phyloP scores from a whole-genome alignment of 2,888 invertebrate species.

The Tethea ocularis region DNA sequence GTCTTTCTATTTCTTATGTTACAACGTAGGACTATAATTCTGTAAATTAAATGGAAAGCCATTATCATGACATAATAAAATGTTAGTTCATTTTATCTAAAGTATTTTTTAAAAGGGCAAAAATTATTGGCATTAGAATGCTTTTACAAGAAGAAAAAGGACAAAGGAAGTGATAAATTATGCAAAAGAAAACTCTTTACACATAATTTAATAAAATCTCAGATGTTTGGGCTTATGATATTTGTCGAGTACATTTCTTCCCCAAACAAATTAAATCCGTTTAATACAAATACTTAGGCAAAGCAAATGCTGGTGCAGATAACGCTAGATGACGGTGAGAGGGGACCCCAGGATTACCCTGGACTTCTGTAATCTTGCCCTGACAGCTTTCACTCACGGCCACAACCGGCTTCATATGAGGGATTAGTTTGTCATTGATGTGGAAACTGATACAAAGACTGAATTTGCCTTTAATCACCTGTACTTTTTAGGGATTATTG shows the following conservation, averaged over 20 bases:
- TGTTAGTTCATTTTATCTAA: not conserved
- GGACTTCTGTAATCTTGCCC: constrained; percentile 54
- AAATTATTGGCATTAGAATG: not conserved
- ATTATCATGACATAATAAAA: not conserved
- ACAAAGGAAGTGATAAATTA: no score
- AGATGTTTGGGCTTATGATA: no score
- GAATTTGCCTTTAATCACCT: constrained; percentile 54
- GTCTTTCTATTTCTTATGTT: constrained; percentile 25
- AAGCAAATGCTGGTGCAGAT: constrained; percentile 25
- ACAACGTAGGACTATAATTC: constrained; percentile 13
- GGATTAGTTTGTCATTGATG: constrained; percentile 67
- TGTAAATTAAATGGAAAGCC: constrained; percentile 4
- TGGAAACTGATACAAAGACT: constrained; percentile 62
- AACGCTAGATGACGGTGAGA: constrained; percentile 14
- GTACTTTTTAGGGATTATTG: constrained; percentile 46
- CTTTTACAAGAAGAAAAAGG: no score
- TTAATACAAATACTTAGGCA: not conserved
- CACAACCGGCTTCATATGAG: constrained; percentile 46
- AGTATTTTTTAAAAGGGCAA: not conserved
- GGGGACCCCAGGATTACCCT: constrained; percentile 39
- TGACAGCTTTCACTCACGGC: constrained; percentile 64
- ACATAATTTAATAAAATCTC: no score
- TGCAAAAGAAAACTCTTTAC: no score
- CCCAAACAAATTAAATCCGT: not conserved
- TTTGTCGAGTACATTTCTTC: not conserved